These are phyloP conservation scores for Aspidiotus rigidus DNA, from an alignment of 2,888 invertebrate species.

Conservation along the genomic window DNA sequence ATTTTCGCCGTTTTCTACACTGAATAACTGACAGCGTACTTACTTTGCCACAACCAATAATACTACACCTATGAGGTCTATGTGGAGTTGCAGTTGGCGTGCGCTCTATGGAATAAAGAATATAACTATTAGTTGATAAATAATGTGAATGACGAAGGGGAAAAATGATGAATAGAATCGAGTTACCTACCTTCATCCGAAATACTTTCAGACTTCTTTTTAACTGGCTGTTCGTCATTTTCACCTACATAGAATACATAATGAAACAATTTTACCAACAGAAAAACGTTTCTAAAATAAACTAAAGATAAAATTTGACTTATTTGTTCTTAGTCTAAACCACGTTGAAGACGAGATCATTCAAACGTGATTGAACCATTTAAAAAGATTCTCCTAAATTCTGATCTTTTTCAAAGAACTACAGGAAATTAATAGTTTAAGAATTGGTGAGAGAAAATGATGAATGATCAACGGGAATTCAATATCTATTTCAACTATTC, in stretches of 20 bases:
- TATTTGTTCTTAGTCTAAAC: too few relatives aligned
- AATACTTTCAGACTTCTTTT: slow-evolving; percentile 39
- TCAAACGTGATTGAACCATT: too few relatives aligned
- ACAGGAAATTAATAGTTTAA: too few relatives aligned
- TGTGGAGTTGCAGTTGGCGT: slow-evolving; percentile 20
- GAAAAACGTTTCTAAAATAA: too few relatives aligned
- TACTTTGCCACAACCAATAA: slow-evolving; percentile 79
- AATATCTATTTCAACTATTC: too few relatives aligned
- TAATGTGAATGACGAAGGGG: neutral
- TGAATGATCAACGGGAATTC: too few relatives aligned
- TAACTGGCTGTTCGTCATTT: slow-evolving; percentile 37
- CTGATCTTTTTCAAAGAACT: too few relatives aligned
- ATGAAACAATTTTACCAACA: neutral
- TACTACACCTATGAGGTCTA: slow-evolving; percentile 73
- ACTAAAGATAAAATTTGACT: too few relatives aligned
- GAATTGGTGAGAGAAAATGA: too few relatives aligned
- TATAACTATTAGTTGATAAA: neutral
- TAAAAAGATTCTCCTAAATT: too few relatives aligned
- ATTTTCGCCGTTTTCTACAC: neutral
- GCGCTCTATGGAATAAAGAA: slow-evolving; percentile 15
- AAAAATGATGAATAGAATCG: neutral
- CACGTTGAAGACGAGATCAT: too few relatives aligned
- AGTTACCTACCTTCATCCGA: slow-evolving; percentile 42
- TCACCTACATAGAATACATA: slow-evolving; percentile 38
- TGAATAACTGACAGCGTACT: slow-evolving; percentile 10